Evolutionary conservation across 2,797 vertebrate species (phyloP), one percentile per base, ranked within the genome.

Genomic region (Florisuga fusca): DNA sequence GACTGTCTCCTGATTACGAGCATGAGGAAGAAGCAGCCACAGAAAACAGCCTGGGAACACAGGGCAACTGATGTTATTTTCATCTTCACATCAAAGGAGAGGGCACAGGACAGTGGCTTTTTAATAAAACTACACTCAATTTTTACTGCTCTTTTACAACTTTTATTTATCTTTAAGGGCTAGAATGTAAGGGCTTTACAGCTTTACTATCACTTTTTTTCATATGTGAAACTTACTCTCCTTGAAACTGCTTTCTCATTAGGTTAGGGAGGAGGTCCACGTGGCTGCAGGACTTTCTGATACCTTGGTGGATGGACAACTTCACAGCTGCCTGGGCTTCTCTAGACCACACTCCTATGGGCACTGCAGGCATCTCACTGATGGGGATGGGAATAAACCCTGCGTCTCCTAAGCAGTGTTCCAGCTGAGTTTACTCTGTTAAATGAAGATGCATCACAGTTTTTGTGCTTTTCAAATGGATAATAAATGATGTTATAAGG

Each of bases 381-480:
- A 43, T 0, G 1, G 79, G 36, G 48, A 67, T 50, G 72, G 16
- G 21, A 71, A 50, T 1, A 2, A n/a, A 3, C 1, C 12, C 31
- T 2, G 2, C 0, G 1, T 31, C 74, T 69, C 34, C 48, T 6
- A 21, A 54, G 41, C 46, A 57, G 15, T 12, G 26, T 45, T 62
- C 79, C 83, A 55, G n/a, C 25, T 7, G 53, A 74, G 21, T 38
- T 84, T 73, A 63, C n/a, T 73, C 71, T 4, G 31, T 41, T 51
- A 74, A 63, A 76, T 31, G 41, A 87, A 87, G 74, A 84, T 46
- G 29, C 27, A 82, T 6, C 41, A 45, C 13, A 50, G 55, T 12
- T 94, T 73, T 51, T 54, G 57, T 59, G 48, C 17, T 84, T 84
- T 90, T 73, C 63, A 87, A 62, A 94, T 6, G 62, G 45, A 6